Evolutionary conservation across 2,113 vertebrate species (phyloP), one percentile per base, ranked within the genome.

Genomic region (Lota lota): DNA sequence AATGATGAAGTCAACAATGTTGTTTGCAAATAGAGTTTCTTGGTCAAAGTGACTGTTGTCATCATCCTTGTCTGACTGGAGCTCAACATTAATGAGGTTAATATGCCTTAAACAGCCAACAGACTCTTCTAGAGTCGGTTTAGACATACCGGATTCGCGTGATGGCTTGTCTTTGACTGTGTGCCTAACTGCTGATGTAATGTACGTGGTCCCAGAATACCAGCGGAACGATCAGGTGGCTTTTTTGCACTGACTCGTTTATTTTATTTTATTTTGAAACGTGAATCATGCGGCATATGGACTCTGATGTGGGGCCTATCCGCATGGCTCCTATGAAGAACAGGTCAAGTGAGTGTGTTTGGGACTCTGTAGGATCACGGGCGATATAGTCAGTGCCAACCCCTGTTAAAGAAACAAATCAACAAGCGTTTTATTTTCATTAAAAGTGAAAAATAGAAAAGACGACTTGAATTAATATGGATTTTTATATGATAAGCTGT

Each of bases 161-260:
- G 72, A 86, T 85, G 74, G 75, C 72, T 79, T 75, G 75, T 79
- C 78, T 87, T 76, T 85, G 77, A 85, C 83, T 83, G 74, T 82
- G 85, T 87, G 88, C 88, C 88, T 89, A 87, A 72, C 79, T 84
- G 82, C 36, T 40, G 36, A 80, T 82, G 78, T 83, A 84, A 83
- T 79, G 75, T 86, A 79, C 76, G 73, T 75, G 72, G 72, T 70
- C 69, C 76, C 82, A 73, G 79, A 74, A 74, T 70, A 67, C 76
- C 83, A 75, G 80, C 76, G 65, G 78, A 78, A 72, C 77, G 74
- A 79, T 76, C 73, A 79, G 69, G 71, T 83, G 72, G 76, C 74
- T 81, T 70, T 74, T 77, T 79, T 85, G 72, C 84, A 80, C 75
- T 79, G 67, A 53, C 79, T 81, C 79, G 70, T 82, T 70, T 81